A percentile compares a stretch with the other conserved stretches of the same genome.
These are phyloP conservation scores for Ceratina australensis DNA, from an alignment of 1,140 invertebrate genomes.

Conservation along the genomic window DNA sequence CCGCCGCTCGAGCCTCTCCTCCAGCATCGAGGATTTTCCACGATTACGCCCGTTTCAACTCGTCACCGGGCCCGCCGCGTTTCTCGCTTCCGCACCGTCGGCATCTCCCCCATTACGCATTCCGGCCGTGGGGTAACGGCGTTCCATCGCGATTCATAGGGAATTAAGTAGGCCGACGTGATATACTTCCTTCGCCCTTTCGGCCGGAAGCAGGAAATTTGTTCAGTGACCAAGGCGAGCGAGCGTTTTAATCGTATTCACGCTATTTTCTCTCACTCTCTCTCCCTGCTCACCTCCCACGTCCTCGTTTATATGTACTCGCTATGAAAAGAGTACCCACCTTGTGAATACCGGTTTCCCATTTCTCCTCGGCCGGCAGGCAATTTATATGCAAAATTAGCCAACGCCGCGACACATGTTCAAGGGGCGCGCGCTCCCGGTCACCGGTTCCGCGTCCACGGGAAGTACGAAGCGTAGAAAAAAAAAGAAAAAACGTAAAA, in stretches of 20 bases:
- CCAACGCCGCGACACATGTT: constrained; percentile 61
- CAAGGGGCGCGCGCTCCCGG: constrained; percentile 41
- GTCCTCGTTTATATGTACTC: background rate
- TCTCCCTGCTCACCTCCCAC: too few species aligned
- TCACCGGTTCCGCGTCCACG: background rate
- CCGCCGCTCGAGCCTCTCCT: background rate
- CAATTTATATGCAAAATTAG: constrained; percentile 68
- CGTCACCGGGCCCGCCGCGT: constrained; percentile 3
- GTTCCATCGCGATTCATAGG: constrained; percentile 40
- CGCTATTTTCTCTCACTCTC: constrained; percentile 45
- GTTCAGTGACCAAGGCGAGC: constrained; percentile 37
- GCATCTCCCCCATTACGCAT: constrained; percentile 26
- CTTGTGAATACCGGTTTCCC: constrained; percentile 59
- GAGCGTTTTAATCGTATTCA: constrained; percentile 57
- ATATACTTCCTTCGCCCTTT: constrained; percentile 35
- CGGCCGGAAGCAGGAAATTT: constrained; percentile 45
- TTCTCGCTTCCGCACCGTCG: background rate
- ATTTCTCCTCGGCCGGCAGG: constrained; percentile 59
- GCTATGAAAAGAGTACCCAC: constrained; percentile 52
- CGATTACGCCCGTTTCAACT: constrained; percentile 34
- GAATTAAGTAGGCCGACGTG: constrained; percentile 45
- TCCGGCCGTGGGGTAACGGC: background rate
- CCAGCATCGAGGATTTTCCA: constrained; percentile 24
- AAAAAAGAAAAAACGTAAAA: constrained; percentile 27
- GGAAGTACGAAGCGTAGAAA: background rate